phyloP scores from a whole-genome alignment of 2,113 vertebrate species.

The Dermatemys mawii region DNA sequence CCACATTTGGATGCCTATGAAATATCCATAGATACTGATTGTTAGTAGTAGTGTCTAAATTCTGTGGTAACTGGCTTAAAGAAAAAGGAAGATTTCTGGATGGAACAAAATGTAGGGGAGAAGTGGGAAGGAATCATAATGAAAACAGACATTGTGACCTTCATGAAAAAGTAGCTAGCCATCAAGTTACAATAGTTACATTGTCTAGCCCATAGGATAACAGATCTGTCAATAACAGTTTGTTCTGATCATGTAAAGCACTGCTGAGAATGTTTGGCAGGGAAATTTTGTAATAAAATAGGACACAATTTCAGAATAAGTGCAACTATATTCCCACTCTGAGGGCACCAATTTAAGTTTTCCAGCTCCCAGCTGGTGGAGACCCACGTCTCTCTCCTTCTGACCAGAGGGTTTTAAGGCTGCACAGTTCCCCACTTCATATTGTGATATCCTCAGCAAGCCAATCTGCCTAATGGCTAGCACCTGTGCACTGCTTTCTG shows the following conservation, averaged over 20 bases:
- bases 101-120: neutral
- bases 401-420: neutral
- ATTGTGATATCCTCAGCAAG: neutral
- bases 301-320: neutral
- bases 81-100: neutral
- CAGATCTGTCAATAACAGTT: neutral
- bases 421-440: neutral
- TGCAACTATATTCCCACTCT: neutral
- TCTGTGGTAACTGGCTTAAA: neutral
- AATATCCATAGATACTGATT: neutral
- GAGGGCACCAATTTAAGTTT: neutral
- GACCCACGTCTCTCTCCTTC: neutral
- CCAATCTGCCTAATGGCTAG: neutral
- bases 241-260: neutral
- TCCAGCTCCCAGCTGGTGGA: neutral
- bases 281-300: neutral
- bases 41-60: neutral
- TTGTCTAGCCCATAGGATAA: neutral
- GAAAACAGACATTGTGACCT: neutral
- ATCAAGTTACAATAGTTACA: neutral
- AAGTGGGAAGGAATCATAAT: neutral
- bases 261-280: neutral
- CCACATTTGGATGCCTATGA: neutral
- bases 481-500: neutral
- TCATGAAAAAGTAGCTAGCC: neutral